Conservation (phyloP, 2,888 invertebrate genomes). For the Tetanocera ferruginea region DNA sequence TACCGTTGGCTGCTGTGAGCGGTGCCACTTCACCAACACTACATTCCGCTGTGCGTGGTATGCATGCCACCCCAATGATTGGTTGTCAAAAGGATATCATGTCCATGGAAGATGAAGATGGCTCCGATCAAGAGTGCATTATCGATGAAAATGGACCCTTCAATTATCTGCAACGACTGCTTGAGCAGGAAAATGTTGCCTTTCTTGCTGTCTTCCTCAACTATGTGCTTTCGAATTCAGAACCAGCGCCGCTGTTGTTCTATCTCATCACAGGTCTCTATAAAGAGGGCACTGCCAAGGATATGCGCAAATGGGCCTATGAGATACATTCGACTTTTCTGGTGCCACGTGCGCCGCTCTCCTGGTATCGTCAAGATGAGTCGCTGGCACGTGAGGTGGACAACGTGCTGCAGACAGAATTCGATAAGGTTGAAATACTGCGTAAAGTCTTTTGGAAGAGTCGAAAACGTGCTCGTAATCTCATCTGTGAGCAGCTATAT, state of each 20-base stretch:
- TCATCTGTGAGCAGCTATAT: conserved; percentile 67
- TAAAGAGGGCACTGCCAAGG: conserved; percentile 86
- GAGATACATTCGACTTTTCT: conserved; percentile 98
- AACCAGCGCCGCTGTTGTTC: conserved; percentile 78
- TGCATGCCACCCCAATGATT: conserved; percentile 64
- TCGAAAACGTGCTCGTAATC: conserved; percentile 74
- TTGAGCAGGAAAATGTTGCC: conserved; percentile 82
- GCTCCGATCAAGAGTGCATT: conserved; percentile 85
- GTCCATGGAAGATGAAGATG: conserved; percentile 96
- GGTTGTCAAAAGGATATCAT: conserved; percentile 83
- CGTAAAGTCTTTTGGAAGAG: conserved; percentile 92
- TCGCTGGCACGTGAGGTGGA: conserved; percentile 91
- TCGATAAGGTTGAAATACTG: conserved; percentile 90
- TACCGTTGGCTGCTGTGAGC: conserved; percentile 51
- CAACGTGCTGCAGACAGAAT: conserved; percentile 84
- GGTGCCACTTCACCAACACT: conserved; percentile 54
- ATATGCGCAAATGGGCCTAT: conserved; percentile 98
- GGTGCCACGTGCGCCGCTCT: conserved; percentile 81
- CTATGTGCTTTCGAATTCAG: conserved; percentile 86
- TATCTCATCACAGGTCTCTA: conserved; percentile 93
- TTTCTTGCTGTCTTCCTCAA: conserved; percentile 96
- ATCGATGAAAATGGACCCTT: conserved; percentile 91
- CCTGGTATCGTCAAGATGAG: conserved; percentile 73
- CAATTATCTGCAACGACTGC: conserved; percentile 83
- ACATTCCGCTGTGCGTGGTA: conserved; percentile 50